Base-by-base conservation (phyloP, 2,797 vertebrate genomes). In the Distichodus sexfasciatus region DNA sequence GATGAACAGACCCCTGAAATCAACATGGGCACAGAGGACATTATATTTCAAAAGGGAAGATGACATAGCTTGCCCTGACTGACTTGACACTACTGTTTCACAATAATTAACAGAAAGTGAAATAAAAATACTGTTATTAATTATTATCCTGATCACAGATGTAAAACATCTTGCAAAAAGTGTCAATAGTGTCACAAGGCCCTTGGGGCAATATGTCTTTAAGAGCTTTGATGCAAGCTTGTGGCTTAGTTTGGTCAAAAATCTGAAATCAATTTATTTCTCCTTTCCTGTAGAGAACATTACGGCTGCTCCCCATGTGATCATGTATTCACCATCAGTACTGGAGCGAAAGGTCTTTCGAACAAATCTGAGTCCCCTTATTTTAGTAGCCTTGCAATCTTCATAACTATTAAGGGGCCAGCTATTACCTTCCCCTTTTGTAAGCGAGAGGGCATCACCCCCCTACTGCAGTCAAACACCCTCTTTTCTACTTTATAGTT, bases 321-420 rank as follows among this genome's bases (percentile, higher is more conserved):
- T 23, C 35, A 14, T 10, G 35, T n/a, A n/a, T n/a, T n/a, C n/a
- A n/a, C 10, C 10, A 11, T 58, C 19, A 38, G 17, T 14, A 35
- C 11, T 7, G 14, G 6, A 58, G 10, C 3, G n/a, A 33, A 15
- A 8, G 26, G 26, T 10, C 50, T 40, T 28, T 24, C 19, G 19
- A 29, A 54, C 28, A 33, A 17, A 29, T 3, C 48, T 54, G 43
- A 65, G 79, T 63, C 66, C 72, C 67, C 63, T 59, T 60, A 43
- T 71, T 69, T 77, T 53, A 66, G 74, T 66, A 69, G 48, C 59
- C 69, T 46, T 61, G 73, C 69, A 35, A 76, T 76, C 74, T 62
- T 28, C 15, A 40, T 40, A 44, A 54, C 79, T 29, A 78, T 62
- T 24, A 40, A 29, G 43, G 38, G 73, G 48, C 55, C 55, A n/a